A percentile compares a stretch with the other conserved stretches of the same genome.
These are phyloP conservation scores for Nesoenas mayeri DNA, from an alignment of 2,113 vertebrate species.

Conservation along the genomic window DNA sequence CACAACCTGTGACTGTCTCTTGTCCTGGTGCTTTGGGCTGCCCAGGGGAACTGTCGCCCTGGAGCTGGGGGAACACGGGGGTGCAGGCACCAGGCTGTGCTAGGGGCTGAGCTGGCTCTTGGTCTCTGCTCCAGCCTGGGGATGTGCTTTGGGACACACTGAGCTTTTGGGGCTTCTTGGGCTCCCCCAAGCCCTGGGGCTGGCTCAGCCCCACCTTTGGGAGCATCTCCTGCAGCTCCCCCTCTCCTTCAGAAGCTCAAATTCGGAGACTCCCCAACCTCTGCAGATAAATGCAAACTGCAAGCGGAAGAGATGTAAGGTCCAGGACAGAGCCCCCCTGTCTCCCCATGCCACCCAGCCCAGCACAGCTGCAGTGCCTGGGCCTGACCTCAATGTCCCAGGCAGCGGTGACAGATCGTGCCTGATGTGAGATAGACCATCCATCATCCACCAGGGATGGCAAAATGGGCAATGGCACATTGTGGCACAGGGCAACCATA, in stretches of 20 bases:
- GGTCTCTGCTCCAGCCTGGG: fast-evolving
- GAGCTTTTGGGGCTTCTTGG: neutral
- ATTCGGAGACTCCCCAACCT: no score
- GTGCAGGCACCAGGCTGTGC: fast-evolving
- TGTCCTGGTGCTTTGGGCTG: neutral
- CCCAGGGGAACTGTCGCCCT: fast-evolving
- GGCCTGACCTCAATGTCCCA: neutral
- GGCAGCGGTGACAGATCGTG: fast-evolving
- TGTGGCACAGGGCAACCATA: fast-evolving
- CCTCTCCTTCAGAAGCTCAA: neutral
- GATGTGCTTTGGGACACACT: fast-evolving
- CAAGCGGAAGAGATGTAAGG: fast-evolving
- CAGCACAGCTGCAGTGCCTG: fast-evolving
- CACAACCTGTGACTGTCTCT: no score
- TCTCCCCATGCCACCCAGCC: fast-evolving
- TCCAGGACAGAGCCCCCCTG: neutral
- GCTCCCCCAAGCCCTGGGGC: neutral
- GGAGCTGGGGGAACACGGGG: neutral
- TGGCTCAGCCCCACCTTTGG: fast-evolving
- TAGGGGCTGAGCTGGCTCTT: neutral
- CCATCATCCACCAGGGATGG: fast-evolving
- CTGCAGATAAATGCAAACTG: neutral
- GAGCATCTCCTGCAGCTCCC: neutral
- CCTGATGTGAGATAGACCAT: neutral
- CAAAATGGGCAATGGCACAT: neutral